Evolutionary conservation across 2,888 invertebrate species (phyloP).

Genomic region (Eupithecia vulgata): DNA sequence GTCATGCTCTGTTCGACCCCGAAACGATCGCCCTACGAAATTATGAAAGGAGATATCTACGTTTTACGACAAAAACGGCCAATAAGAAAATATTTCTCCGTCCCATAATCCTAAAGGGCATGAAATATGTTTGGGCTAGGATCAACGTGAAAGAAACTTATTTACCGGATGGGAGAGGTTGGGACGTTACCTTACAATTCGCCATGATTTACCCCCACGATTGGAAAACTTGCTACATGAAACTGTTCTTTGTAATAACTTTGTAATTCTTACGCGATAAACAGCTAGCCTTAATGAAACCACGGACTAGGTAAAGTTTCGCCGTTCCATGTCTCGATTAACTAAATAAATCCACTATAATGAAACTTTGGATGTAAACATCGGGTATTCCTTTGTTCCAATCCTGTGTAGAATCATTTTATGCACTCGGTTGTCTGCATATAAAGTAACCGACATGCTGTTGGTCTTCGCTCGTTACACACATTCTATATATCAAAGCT

Average conservation of each 20-base stretch:
- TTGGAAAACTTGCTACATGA: conserved; percentile 51
- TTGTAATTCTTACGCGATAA: conserved; percentile 48
- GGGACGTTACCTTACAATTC: conserved; percentile 45
- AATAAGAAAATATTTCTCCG: conserved; percentile 52
- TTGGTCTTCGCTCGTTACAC: conserved; percentile 33
- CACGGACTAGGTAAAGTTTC: conserved; percentile 40
- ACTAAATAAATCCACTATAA: conserved; percentile 34
- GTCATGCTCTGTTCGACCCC: conserved; percentile 32
- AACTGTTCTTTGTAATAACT: conserved; percentile 52
- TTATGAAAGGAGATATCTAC: conserved; percentile 50
- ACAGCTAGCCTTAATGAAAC: conserved; percentile 47
- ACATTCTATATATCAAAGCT: conserved; percentile 28
- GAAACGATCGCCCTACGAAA: conserved; percentile 44
- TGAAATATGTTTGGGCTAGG: conserved; percentile 57
- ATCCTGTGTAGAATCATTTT: conserved; percentile 44
- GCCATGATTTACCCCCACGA: conserved; percentile 49
- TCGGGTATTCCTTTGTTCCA: conserved; percentile 40
- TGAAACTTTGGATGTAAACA: conserved; percentile 37
- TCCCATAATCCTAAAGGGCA: conserved; percentile 51
- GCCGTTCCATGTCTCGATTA: conserved; percentile 30
- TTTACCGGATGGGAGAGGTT: conserved; percentile 49
- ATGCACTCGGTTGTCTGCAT: conserved; percentile 59
- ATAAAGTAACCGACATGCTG: conserved; percentile 49
- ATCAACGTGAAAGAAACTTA: conserved; percentile 57
- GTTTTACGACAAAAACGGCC: conserved; percentile 51